phyloP scores from a whole-genome alignment of 2,888 invertebrate species.

The Lasioglossum morio region DNA sequence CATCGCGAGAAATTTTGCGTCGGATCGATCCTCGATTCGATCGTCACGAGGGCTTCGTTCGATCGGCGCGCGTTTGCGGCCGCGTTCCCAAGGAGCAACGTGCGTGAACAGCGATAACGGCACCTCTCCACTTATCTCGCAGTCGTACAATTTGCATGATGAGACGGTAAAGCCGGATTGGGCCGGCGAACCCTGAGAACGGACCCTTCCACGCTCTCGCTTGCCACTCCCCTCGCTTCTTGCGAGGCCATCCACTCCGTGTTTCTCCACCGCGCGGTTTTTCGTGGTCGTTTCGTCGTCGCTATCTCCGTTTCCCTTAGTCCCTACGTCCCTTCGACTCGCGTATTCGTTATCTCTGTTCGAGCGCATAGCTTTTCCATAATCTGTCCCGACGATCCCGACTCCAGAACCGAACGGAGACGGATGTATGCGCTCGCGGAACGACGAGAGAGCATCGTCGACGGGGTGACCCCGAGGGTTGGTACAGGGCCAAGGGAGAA shows the following conservation, averaged over 20 bases:
- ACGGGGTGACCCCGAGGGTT: background rate
- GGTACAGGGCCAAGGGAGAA: slow-evolving; percentile 13
- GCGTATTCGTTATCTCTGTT: slow-evolving; percentile 63
- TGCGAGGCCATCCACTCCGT: slow-evolving; percentile 11
- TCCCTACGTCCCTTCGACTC: slow-evolving; percentile 27
- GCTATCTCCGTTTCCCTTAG: slow-evolving; percentile 16
- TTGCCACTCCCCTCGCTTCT: slow-evolving; percentile 26
- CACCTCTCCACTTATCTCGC: slow-evolving; percentile 66
- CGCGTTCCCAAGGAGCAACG: slow-evolving; percentile 45
- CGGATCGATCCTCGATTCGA: background rate
- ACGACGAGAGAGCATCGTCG: slow-evolving; percentile 36
- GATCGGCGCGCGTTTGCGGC: slow-evolving; percentile 28
- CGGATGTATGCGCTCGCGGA: slow-evolving; percentile 28
- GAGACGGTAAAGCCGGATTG: slow-evolving; percentile 76
- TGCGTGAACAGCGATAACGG: slow-evolving; percentile 50
- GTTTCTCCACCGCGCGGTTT: slow-evolving; percentile 10
- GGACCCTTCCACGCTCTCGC: slow-evolving; percentile 49
- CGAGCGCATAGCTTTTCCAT: slow-evolving; percentile 63
- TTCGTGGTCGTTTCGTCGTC: slow-evolving; percentile 22
- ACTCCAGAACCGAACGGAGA: slow-evolving; percentile 37
- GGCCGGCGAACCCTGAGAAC: slow-evolving; percentile 61
- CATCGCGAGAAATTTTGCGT: background rate
- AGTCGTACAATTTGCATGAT: slow-evolving; percentile 77
- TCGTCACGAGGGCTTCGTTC: background rate
- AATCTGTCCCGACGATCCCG: slow-evolving; percentile 64